Percentiles rank a stretch among this genome's conserved stretches.
Evolutionary conservation across 2,797 vertebrate genomes (phyloP).

Genomic region (Melanotaenia pygmaea): DNA sequence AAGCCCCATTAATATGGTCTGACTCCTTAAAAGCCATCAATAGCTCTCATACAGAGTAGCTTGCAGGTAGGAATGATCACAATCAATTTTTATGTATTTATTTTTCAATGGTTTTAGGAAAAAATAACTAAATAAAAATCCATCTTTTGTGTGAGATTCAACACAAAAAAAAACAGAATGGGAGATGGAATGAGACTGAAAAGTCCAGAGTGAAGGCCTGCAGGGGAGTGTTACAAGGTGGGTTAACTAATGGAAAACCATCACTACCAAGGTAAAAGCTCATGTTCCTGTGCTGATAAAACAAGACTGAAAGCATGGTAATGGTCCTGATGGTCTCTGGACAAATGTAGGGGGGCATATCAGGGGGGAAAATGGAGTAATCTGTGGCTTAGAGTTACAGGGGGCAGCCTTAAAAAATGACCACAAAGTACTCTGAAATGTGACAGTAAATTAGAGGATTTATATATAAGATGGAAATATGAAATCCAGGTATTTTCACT

Average conservation of each 20-base stretch:
- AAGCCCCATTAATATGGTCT: slow-evolving; percentile 7
- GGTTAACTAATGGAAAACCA: slow-evolving; percentile 68
- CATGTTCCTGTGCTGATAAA: slow-evolving; percentile 53
- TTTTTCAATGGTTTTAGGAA: slow-evolving; percentile 11
- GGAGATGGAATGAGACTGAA: slow-evolving; percentile 40
- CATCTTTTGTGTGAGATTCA: not conserved
- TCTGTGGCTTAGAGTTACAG: not conserved
- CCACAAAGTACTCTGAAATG: not conserved
- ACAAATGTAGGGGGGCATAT: slow-evolving; percentile 13
- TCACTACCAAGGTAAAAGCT: slow-evolving; percentile 61
- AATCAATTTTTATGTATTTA: not conserved
- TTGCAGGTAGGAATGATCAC: slow-evolving; percentile 9
- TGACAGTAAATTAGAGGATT: not conserved
- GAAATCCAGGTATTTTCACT: not conserved
- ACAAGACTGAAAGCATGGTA: slow-evolving; percentile 53
- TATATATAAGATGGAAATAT: not conserved
- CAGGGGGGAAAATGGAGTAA: slow-evolving; percentile 19
- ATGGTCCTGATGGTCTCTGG: slow-evolving; percentile 32
- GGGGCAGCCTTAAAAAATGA: not conserved
- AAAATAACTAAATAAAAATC: slow-evolving; percentile 22
- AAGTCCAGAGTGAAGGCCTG: slow-evolving; percentile 28
- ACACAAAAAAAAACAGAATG: slow-evolving; percentile 19
- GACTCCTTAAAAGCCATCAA: slow-evolving; percentile 16
- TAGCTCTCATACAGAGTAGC: slow-evolving; percentile 11
- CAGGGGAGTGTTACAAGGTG: slow-evolving; percentile 42